Evolutionary conservation across 2,888 invertebrate species (phyloP), one percentile per base, ranked within the genome.

Genomic region (Adelphocoris suturalis): DNA sequence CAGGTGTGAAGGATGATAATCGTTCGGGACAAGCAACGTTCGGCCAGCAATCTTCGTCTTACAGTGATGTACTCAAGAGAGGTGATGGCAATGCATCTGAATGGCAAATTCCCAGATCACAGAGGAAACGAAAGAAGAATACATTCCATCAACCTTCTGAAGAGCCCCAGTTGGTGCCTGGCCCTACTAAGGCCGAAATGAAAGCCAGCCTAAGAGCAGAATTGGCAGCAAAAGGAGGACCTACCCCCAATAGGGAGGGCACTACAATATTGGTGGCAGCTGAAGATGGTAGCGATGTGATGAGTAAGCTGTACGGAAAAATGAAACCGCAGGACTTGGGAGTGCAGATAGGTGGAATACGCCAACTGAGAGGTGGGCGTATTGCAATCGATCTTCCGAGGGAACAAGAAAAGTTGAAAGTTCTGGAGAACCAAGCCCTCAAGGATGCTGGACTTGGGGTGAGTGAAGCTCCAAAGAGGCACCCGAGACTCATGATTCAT

Each of bases 401-500:
- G 48, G 47, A 16, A 3, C 37, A 81, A 19, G 81, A 81, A 3
- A 48, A 81, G 46, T 46, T 14, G n/a, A 37, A n/a, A n/a, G n/a
- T 81, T 4, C 5, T 76, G 27, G 76, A 23, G 27, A 76, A 76
- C 16, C 23, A 12, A 37, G 37, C 37, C 12, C 76, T 76, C 19
- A 81, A 46, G 47, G 19, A 81, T 46, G 48, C 37, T 3, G 81
- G 81, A 12, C 16, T 47, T 7, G 19, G n/a, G 5, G 46, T 46
- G 3, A 81, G 13, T 9, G 81, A 46, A n/a, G 81, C 81, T 11
- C 37, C 81, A 11, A 37, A 81, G 47, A 12, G 48, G 14, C 46
- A 13, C n/a, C 81, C 81, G 2, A 7, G 81, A 13, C 37, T 81
- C 13, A 23, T 81, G 46, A 81, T 81, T 12, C 81, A 81, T n/a